phyloP scores from a whole-genome alignment of 2,888 invertebrate species.

The Apamea monoglypha region DNA sequence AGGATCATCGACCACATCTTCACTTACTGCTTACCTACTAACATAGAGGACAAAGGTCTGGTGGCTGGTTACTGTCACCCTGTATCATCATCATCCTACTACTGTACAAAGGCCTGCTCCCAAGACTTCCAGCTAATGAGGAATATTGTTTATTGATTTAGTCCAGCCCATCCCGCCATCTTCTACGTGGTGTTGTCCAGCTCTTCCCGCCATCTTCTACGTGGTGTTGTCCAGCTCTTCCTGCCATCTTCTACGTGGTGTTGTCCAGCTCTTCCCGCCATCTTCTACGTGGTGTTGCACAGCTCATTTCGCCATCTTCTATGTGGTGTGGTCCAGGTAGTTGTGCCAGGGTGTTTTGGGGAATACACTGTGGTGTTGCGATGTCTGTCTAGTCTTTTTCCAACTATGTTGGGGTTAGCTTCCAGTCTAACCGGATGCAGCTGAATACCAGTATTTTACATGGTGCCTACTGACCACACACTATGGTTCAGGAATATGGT shows the following conservation, averaged over 20 bases:
- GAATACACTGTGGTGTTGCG: not conserved
- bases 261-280: not conserved
- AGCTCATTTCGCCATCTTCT: not conserved
- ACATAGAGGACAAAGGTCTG: not conserved
- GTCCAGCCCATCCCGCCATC: not conserved
- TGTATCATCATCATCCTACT: slow-evolving; percentile 2
- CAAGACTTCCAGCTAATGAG: not conserved
- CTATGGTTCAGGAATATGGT: not conserved
- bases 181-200: not conserved
- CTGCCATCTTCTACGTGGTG: not conserved
- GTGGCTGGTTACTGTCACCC: not conserved
- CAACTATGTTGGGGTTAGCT: not conserved
- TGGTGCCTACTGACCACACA: not conserved
- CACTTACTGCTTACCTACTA: not conserved
- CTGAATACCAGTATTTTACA: not conserved
- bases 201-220: too few species aligned
- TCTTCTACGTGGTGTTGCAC: not conserved
- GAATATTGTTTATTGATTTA: not conserved
- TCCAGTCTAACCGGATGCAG: not conserved
- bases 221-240: too few species aligned
- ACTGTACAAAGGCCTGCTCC: not conserved
- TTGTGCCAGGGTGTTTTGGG: not conserved
- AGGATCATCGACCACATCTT: not conserved
- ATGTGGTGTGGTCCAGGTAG: not conserved
- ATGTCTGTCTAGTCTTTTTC: not conserved